These are phyloP conservation scores for Silurus glanis DNA, from an alignment of 2,113 vertebrate species.

Conservation along the genomic window DNA sequence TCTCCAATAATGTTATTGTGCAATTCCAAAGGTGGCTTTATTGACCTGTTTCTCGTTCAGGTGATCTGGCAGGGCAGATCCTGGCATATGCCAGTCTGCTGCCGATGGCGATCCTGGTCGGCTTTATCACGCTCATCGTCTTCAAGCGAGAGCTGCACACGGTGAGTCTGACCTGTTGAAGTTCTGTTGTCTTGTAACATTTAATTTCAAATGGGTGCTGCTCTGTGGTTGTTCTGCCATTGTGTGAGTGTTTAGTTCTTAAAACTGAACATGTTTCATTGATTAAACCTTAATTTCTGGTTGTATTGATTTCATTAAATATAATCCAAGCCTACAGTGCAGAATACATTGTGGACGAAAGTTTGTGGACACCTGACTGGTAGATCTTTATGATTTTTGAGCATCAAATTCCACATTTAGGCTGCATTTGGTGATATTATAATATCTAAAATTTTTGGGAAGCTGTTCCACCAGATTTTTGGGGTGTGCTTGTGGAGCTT, in stretches of 20 bases:
- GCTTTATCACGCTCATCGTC: constrained; percentile 94
- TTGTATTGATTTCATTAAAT: no score
- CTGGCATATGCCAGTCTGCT: constrained; percentile 92
- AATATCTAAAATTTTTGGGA: no score
- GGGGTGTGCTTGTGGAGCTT: no score
- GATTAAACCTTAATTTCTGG: no score
- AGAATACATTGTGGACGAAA: no score
- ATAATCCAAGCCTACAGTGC: no score
- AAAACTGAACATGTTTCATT: no score
- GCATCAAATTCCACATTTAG: no score
- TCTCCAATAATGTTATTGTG: neutral
- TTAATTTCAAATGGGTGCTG: neutral
- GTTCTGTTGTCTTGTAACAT: neutral
- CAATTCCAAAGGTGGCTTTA: neutral
- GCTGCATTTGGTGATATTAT: no score
- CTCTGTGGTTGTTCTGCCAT: neutral
- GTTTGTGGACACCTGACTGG: no score
- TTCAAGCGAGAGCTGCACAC: constrained; percentile 99
- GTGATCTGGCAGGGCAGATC: constrained; percentile 88
- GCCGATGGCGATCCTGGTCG: constrained; percentile 88
- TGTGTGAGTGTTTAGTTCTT: neutral
- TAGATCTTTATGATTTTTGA: no score
- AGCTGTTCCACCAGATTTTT: no score
- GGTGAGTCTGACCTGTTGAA: constrained; percentile 72
- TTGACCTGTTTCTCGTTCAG: constrained; percentile 63